Conservation (phyloP, 2,797 vertebrate species). For the Tapera naevia region DNA sequence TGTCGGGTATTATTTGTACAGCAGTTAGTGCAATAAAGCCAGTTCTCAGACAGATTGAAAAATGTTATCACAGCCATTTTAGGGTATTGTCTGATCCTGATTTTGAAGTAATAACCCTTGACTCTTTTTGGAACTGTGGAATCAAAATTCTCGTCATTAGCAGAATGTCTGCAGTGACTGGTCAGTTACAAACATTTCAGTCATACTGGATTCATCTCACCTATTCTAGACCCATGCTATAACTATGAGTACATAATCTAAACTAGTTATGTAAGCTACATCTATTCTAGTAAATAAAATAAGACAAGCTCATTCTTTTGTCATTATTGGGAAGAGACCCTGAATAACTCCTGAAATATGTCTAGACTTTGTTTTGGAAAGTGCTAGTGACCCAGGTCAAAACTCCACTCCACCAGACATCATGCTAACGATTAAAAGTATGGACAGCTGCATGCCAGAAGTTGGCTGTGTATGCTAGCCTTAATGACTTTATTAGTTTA, state of each 20-base stretch:
- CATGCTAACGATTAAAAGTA: not conserved
- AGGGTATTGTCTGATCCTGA: not conserved
- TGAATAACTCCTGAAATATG: not conserved
- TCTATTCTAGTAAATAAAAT: not conserved
- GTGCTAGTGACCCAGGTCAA: not conserved
- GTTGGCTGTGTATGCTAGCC: not conserved
- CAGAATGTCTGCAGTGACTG: not conserved
- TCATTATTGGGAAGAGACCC: not conserved
- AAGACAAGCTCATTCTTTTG: not conserved
- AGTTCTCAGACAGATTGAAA: not conserved
- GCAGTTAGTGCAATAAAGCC: not conserved
- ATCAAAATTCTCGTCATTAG: not conserved
- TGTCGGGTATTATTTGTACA: not conserved
- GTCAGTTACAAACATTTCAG: not conserved
- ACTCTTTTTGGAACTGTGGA: not conserved
- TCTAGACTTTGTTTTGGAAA: constrained; percentile 31
- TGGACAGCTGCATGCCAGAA: not conserved
- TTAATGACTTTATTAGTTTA: not conserved
- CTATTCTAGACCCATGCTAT: not conserved
- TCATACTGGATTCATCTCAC: not conserved
- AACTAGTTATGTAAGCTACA: not conserved
- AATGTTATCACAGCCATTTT: not conserved
- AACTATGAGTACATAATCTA: not conserved
- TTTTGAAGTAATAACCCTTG: not conserved
- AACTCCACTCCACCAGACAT: not conserved